These are phyloP conservation scores for Montipora cactus DNA, from an alignment of 64 coral and sea anemone species.

Conservation along the genomic window DNA sequence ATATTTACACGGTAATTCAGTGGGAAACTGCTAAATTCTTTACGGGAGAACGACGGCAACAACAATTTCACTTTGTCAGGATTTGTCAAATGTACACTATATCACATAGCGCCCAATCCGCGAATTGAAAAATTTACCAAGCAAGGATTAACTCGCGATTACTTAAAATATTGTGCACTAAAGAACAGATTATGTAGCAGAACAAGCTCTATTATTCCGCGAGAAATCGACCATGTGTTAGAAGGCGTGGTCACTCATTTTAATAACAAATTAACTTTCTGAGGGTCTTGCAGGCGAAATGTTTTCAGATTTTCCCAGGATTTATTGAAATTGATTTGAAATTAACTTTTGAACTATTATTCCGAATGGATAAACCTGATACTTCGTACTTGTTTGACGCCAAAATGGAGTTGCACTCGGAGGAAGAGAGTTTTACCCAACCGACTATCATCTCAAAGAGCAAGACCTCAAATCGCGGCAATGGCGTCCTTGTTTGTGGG, in stretches of 20 bases:
- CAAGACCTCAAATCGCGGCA: conserved; percentile 31
- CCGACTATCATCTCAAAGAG: conserved; percentile 51
- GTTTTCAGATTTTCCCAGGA: conserved; percentile 7
- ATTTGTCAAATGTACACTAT: too few relatives aligned
- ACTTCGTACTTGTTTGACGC: conserved; percentile 71
- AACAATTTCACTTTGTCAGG: too few relatives aligned
- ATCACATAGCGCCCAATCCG: too few relatives aligned
- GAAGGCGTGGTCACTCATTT: background rate
- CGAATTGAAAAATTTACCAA: too few relatives aligned
- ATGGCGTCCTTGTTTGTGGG: conserved; percentile 19
- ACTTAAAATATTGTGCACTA: too few relatives aligned
- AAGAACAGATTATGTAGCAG: too few relatives aligned
- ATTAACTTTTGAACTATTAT: background rate
- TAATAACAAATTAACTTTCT: background rate
- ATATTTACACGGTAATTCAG: too few relatives aligned
- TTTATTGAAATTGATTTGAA: conserved; percentile 33
- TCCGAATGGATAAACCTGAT: conserved; percentile 16
- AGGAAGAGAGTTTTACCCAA: conserved; percentile 64
- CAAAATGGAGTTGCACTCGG: conserved; percentile 89
- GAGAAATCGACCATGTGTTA: too few relatives aligned
- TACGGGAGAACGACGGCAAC: too few relatives aligned
- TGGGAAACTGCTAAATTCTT: too few relatives aligned
- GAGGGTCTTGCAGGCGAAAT: background rate
- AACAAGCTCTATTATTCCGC: too few relatives aligned
- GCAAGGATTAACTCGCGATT: too few relatives aligned